These are phyloP conservation scores for Scomber japonicus DNA, from an alignment of 2,113 vertebrate species.

Conservation along the genomic window DNA sequence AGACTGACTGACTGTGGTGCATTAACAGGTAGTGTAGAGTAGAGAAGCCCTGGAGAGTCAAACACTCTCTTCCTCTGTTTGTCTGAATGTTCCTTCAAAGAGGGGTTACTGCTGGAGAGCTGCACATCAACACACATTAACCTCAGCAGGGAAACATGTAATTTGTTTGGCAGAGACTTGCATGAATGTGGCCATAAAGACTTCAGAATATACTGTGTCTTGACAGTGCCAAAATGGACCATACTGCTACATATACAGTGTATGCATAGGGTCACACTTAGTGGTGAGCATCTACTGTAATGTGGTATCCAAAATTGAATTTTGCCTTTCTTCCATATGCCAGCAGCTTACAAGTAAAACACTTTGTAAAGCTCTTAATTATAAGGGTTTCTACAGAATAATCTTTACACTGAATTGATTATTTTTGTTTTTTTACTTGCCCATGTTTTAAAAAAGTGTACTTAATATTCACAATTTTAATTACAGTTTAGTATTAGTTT, in stretches of 20 bases:
- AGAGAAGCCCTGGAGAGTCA: conserved; percentile 55
- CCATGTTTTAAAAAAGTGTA: neutral
- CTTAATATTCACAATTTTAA: conserved; percentile 3
- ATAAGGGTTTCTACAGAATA: too few species aligned
- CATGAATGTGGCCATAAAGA: conserved; percentile 22
- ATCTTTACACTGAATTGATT: neutral
- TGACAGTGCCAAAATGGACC: neutral
- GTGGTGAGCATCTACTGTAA: too few species aligned
- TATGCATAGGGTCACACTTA: neutral
- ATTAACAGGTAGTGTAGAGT: conserved; percentile 68
- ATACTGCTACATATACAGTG: neutral
- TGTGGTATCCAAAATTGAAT: too few species aligned
- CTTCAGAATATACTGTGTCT: conserved; percentile 6
- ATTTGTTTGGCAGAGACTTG: conserved; percentile 32
- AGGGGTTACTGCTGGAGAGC: conserved; percentile 34
- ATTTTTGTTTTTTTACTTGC: neutral
- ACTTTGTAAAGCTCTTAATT: too few species aligned
- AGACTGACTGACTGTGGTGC: conserved; percentile 62
- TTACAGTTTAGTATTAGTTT: neutral
- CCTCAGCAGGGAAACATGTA: conserved; percentile 44
- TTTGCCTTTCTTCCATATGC: too few species aligned
- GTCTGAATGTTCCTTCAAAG: conserved; percentile 72
- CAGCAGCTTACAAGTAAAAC: too few species aligned
- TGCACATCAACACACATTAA: conserved; percentile 56
- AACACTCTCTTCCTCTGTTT: conserved; percentile 58